A percentile compares a stretch with the other conserved stretches of the same genome.
Conservation (phyloP, 2,888 invertebrate genomes). For the Chesias legatella region DNA sequence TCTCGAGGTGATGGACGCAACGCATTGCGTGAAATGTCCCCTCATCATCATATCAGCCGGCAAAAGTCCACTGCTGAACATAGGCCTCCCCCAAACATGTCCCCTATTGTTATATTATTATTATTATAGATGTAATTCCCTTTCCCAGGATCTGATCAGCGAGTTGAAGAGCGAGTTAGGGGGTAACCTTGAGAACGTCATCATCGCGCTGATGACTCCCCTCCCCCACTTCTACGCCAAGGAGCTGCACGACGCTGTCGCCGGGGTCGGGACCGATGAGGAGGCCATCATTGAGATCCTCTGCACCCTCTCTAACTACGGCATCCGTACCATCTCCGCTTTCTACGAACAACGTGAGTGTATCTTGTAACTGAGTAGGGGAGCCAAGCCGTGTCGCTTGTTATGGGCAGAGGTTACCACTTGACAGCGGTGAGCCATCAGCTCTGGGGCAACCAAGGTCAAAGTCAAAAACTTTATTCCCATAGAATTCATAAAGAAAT, state of each 20-base stretch:
- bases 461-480: too few relatives aligned
- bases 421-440: too few relatives aligned
- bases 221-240: conserved; percentile 94
- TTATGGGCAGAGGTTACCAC: too few relatives aligned
- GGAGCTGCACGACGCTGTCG: conserved; percentile 92
- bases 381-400: too few relatives aligned
- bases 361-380: not conserved
- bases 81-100: too few relatives aligned
- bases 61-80: too few relatives aligned
- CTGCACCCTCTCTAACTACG: conserved; percentile 94
- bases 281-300: conserved; percentile 95
- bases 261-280: conserved; percentile 93
- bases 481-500: too few relatives aligned
- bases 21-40: too few relatives aligned
- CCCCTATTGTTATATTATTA: too few relatives aligned
- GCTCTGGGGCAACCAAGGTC: too few relatives aligned
- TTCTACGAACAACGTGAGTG: conserved; percentile 90
- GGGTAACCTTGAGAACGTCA: conserved; percentile 94
- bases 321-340: conserved; percentile 90
- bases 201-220: conserved; percentile 94
- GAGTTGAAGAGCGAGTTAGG: conserved; percentile 94
- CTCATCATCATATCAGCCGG: too few relatives aligned
- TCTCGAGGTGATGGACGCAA: too few relatives aligned
- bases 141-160: conserved; percentile 84
- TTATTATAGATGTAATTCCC: conserved; percentile 1